These are phyloP conservation scores for Drosophila ananassae DNA, from an alignment of 1,140 invertebrate genomes.

Conservation along the genomic window DNA sequence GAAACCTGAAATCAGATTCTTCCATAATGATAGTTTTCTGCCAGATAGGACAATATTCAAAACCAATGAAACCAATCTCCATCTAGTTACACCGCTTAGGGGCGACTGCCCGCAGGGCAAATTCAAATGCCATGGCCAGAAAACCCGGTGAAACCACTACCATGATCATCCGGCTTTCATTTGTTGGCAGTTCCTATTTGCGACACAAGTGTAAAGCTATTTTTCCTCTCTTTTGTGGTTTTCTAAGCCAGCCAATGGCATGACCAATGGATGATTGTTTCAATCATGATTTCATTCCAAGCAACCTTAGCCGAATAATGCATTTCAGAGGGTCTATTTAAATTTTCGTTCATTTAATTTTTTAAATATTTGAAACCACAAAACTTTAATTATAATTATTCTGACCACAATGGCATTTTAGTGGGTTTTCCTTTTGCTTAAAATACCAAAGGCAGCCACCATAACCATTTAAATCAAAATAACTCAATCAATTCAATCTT, in stretches of 20 bases:
- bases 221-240: slow-evolving; percentile 62
- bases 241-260: slow-evolving; percentile 1
- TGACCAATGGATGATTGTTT: neutral
- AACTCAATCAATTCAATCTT: too few species aligned
- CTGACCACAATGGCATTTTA: too few species aligned
- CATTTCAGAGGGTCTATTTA: too few species aligned
- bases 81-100: neutral
- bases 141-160: neutral
- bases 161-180: slow-evolving; percentile 36
- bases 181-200: slow-evolving; percentile 39
- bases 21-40: neutral
- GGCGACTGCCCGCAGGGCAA: neutral
- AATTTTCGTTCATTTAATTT: too few species aligned
- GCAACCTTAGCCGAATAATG: neutral
- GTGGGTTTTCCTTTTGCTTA: too few species aligned
- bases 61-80: neutral
- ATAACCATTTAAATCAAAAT: too few species aligned
- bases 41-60: neutral
- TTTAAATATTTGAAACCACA: too few species aligned
- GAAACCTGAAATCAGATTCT: neutral
- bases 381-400: too few species aligned
- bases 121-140: neutral
- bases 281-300: neutral
- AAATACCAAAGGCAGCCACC: too few species aligned
- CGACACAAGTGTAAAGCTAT: slow-evolving; percentile 75